These are phyloP conservation scores for Masticophis lateralis DNA, from an alignment of 2,797 vertebrate species.

Conservation along the genomic window DNA sequence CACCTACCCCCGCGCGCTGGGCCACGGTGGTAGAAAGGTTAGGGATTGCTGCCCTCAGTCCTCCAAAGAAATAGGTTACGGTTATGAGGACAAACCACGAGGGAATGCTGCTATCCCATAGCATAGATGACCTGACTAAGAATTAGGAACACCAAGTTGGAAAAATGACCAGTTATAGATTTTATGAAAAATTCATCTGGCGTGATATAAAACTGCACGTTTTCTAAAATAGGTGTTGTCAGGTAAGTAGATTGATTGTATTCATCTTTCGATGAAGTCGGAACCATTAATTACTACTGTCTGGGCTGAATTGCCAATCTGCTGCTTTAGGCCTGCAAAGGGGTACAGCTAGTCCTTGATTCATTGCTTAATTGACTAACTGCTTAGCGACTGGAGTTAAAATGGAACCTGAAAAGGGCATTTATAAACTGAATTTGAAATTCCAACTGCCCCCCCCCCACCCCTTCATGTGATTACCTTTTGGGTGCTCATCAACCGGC, in stretches of 20 bases:
- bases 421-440: too few relatives aligned
- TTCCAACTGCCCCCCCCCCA: too few relatives aligned
- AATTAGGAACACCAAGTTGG: too few relatives aligned
- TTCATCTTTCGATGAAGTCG: not conserved
- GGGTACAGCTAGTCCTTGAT: too few relatives aligned
- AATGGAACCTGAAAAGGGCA: too few relatives aligned
- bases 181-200: not conserved
- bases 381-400: too few relatives aligned
- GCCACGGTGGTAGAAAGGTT: not conserved
- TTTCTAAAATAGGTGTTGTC: not conserved
- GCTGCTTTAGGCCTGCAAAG: not conserved
- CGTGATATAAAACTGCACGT: not conserved
- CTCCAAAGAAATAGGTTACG: not conserved
- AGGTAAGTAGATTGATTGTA: not conserved
- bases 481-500: too few relatives aligned
- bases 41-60: not conserved
- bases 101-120: too few relatives aligned
- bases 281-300: not conserved
- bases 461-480: too few relatives aligned
- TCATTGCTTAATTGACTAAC: too few relatives aligned
- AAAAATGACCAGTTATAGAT: not conserved
- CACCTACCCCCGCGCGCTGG: accelerated
- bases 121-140: too few relatives aligned
- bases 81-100: not conserved
- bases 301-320: not conserved